Conservation (phyloP, 2,888 invertebrate species). For the Ophraella communa region DNA sequence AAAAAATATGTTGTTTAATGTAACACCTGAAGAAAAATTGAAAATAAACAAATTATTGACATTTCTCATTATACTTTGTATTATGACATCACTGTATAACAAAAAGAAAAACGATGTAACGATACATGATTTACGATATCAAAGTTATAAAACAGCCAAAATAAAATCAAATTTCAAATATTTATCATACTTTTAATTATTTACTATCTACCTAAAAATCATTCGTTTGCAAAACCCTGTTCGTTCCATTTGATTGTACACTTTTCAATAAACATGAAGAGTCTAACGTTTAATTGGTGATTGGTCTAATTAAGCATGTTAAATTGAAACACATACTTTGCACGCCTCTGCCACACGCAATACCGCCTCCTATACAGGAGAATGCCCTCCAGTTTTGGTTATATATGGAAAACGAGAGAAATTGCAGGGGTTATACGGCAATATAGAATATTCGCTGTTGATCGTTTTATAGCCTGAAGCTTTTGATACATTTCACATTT, state of each 20-base stretch:
- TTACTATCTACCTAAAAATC: no score
- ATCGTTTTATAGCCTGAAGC: conserved; percentile 13
- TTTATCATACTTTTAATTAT: no score
- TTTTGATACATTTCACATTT: conserved; percentile 12
- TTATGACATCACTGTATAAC: no score
- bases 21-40: no score
- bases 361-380: not conserved
- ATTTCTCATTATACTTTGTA: no score
- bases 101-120: no score
- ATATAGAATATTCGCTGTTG: conserved; percentile 12
- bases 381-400: conserved; percentile 6
- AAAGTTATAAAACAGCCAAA: no score
- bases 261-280: not conserved
- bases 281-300: not conserved
- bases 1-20: no score
- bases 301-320: not conserved
- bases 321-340: not conserved
- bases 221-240: no score
- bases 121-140: no score
- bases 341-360: conserved; percentile 4
- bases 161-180: no score
- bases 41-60: no score
- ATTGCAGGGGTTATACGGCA: not conserved
- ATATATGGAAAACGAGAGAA: not conserved
- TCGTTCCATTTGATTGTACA: not conserved